Base-by-base conservation (phyloP, 2,797 vertebrate species). In the Acestrorhynchus altus region DNA sequence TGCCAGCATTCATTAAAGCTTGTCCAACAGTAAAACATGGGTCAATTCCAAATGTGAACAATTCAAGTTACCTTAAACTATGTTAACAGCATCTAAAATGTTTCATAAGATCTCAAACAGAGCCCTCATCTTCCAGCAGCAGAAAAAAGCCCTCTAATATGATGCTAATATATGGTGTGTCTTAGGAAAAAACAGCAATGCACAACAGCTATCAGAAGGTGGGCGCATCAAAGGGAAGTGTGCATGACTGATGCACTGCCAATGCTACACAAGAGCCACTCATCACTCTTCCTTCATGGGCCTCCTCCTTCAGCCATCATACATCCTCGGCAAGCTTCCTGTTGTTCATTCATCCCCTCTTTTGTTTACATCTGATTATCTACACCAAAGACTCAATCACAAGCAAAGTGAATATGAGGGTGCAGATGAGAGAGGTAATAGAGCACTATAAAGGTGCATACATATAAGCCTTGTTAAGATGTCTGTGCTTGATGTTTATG, bases 271-370 rank as follows among this genome's bases (percentile, higher is more conserved):
- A 76, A 83, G 72, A 74, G 61, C 78, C 71, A 76, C 78, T 80
- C 71, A 76, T 78, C 72, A 83, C 73, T 83, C 79, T 76, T n/a
- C n/a, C n/a, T 82, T 82, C 57, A 79, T 81, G 69, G 46, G 26
- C 26, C 80, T 60, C 26, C 80, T 60, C 13, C 68, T 77, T 76
- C 54, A 80, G 56, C 78, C 72, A 66, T 57, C 26, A 24, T 57
- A 39, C 67, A 74, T 79, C 76, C 26, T 83, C 71, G 46, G 65
- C 44, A 31, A n/a, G 60, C 47, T 51, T 61, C 64, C 44, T 68
- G 28, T 66, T 31, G 47, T 68, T 81, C 72, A 82, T 15, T 80
- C 61, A 63, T 26, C 63, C 65, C 68, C 76, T 74, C 67, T 79
- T 79, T 81, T 76, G 35, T 68, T 78, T 80, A 72, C n/a, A 56